phyloP scores from a whole-genome alignment of 2,888 invertebrate genomes.

The Chymomyza amoena region DNA sequence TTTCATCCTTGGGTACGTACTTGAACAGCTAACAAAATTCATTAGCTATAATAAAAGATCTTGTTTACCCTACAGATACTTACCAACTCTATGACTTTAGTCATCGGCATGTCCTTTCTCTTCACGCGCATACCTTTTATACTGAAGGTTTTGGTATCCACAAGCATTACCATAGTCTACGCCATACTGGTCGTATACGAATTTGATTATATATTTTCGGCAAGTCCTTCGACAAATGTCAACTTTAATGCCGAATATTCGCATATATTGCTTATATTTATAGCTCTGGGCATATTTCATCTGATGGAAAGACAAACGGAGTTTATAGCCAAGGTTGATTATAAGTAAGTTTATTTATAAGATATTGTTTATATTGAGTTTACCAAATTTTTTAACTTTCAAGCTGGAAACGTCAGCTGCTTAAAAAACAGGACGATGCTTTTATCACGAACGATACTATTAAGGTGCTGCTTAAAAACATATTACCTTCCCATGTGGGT shows the following conservation, averaged over 20 bases:
- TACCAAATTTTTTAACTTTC: constrained; percentile 18
- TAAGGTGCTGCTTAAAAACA: constrained; percentile 93
- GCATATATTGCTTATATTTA: constrained; percentile 86
- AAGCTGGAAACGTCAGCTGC: constrained; percentile 84
- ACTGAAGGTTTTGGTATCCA: constrained; percentile 87
- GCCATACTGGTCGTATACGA: constrained; percentile 84
- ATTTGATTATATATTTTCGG: constrained; percentile 81
- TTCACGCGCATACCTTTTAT: constrained; percentile 92
- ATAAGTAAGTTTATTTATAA: constrained; percentile 80
- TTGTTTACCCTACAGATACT: constrained; percentile 73
- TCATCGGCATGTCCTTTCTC: constrained; percentile 85
- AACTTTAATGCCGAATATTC: constrained; percentile 84
- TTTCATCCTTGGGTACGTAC: constrained; percentile 77
- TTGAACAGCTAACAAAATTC: not conserved
- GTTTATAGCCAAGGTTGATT: constrained; percentile 92
- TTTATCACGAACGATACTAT: constrained; percentile 92
- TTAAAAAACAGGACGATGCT: constrained; percentile 91
- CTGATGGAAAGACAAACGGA: constrained; percentile 94
- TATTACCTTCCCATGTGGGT: constrained; percentile 96
- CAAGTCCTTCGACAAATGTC: constrained; percentile 85
- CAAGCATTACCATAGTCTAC: constrained; percentile 83
- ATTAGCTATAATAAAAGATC: not conserved
- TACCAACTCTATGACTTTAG: constrained; percentile 81
- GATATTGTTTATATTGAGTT: constrained; percentile 5
- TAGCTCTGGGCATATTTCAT: constrained; percentile 88